Base-by-base conservation (phyloP, 2,113 vertebrate species). In the Balaeniceps rex region DNA sequence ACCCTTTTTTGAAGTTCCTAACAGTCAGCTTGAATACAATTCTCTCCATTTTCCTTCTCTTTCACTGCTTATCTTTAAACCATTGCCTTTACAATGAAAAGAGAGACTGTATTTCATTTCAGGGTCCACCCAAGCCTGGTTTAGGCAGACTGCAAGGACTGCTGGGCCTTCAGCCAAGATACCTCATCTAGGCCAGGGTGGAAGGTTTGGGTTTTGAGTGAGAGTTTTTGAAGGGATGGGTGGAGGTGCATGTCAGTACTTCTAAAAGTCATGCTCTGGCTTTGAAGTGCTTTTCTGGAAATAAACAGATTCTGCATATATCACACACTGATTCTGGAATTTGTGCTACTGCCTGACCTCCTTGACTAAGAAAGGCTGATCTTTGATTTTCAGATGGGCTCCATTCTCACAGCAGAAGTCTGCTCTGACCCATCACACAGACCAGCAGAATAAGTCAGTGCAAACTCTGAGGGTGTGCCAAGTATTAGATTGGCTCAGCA, bases 71-170 rank as follows among this genome's bases (percentile, higher is more conserved):
- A 70, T 94, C 77, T 88, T 96, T 87, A 93, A 96, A 72, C 25
- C 14, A 29, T 49, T 92, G 64, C 64, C 64, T 87, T 57, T 63
- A 68, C 34, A 84, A 83, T 21, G 33, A 92, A 70, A 74, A 90
- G 38, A 91, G 36, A 86, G 31, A n/a, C 12, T 16, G 29, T 81
- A 88, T 94, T 88, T 81, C 69, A 84, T 97, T 97, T 93, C 91
- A 95, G 86, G 81, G 83, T 93, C 88, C 87, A 95, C 83, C 80
- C 94, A 93, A 91, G 60, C 61, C 81, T 68, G n/a, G 33, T 84
- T 94, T 82, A 89, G n/a, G 44, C 69, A 91, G 60, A 54, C 72
- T 74, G 55, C 51, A 91, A 78, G 38, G 82, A 66, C 55, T 88
- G 34, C 79, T 60, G 85, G 88, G 92, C 61, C 44, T 85, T 93